Conservation (phyloP, 2,113 vertebrate species). For the cat (Felis catus) region DNA sequence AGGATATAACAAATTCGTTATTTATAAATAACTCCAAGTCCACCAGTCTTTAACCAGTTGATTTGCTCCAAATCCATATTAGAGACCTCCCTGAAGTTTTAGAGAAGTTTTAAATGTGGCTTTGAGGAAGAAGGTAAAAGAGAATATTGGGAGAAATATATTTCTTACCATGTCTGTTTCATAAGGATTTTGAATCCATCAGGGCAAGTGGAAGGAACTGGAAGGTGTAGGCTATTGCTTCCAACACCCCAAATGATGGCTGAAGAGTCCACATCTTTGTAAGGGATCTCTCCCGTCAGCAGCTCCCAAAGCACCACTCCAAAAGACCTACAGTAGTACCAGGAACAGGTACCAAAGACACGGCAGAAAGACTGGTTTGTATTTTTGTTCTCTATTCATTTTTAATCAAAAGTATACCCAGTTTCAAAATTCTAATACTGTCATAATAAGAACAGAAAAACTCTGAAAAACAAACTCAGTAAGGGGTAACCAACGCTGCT, state of each 20-base stretch:
- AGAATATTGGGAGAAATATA: neutral
- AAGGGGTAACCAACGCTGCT: neutral
- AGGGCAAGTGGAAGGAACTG: conserved; percentile 97
- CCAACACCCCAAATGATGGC: conserved; percentile 99
- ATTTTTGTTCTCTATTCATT: neutral
- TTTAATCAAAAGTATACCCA: neutral
- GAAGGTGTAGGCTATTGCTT: conserved; percentile 98
- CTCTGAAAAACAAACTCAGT: conserved; percentile 4
- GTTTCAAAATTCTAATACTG: conserved; percentile 18
- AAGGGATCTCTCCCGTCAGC: conserved; percentile 97
- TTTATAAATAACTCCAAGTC: neutral
- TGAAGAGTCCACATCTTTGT: conserved; percentile 98
- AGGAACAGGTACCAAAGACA: neutral
- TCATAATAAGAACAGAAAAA: neutral
- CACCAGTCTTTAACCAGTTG: neutral
- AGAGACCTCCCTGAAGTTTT: neutral
- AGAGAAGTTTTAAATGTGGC: neutral
- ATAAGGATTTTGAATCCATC: conserved; percentile 99
- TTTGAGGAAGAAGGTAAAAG: neutral
- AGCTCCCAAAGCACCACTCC: conserved; percentile 98
- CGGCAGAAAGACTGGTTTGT: neutral
- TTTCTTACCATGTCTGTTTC: conserved; percentile 97
- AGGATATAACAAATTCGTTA: neutral
- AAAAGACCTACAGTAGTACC: conserved; percentile 90
- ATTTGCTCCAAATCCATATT: neutral